These are phyloP conservation scores for Chelonus insularis DNA, from an alignment of 1,140 invertebrate genomes.

Conservation along the genomic window DNA sequence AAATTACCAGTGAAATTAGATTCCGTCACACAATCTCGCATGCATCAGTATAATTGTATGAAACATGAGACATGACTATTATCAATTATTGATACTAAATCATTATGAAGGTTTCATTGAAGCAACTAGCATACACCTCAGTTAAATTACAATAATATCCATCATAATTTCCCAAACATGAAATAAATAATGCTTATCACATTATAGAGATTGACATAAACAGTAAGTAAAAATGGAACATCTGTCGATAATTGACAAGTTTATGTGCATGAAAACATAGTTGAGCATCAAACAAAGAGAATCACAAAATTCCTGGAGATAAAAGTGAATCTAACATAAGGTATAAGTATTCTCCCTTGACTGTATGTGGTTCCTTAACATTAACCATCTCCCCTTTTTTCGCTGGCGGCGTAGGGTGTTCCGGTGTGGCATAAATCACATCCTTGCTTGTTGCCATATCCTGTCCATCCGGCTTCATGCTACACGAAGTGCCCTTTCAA, in stretches of 20 bases:
- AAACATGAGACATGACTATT: too few relatives aligned
- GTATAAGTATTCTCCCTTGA: slow-evolving; percentile 17
- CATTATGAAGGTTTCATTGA: too few relatives aligned
- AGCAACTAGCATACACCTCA: too few relatives aligned
- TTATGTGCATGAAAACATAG: slow-evolving; percentile 19
- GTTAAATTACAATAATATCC: too few relatives aligned
- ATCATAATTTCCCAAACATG: too few relatives aligned
- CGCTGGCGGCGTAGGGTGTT: slow-evolving; percentile 37
- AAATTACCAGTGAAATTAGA: too few relatives aligned
- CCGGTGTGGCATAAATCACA: slow-evolving; percentile 55
- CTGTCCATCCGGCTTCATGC: slow-evolving; percentile 47
- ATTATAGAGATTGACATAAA: too few relatives aligned
- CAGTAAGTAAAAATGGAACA: not conserved
- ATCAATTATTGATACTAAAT: too few relatives aligned
- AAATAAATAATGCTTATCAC: too few relatives aligned
- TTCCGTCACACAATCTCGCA: too few relatives aligned
- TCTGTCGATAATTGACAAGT: not conserved
- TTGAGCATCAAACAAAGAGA: slow-evolving; percentile 31
- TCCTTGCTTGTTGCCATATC: slow-evolving; percentile 42
- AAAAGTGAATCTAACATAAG: slow-evolving; percentile 26
- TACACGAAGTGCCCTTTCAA: slow-evolving; percentile 24
- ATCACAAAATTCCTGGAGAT: slow-evolving; percentile 29
- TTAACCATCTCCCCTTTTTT: slow-evolving; percentile 30
- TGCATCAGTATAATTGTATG: too few relatives aligned
- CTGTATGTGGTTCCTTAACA: slow-evolving; percentile 29